Conservation (phyloP, 2,797 vertebrate genomes). For the Mus minutoides region DNA sequence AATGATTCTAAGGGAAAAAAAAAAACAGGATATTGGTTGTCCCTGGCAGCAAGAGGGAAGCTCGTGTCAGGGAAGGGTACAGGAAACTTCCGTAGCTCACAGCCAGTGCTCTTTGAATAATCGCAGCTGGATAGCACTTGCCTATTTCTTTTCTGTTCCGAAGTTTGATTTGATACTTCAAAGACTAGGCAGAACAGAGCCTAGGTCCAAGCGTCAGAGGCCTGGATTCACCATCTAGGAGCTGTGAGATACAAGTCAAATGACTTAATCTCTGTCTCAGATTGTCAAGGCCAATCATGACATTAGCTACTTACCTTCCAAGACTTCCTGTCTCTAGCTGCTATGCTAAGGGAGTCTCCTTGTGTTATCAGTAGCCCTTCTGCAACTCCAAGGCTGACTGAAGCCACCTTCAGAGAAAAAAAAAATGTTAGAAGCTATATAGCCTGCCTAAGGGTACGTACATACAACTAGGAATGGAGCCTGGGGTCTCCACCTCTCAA, state of each 20-base stretch:
- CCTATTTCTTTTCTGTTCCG: not conserved
- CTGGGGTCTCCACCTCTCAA: not conserved
- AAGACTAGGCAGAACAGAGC: conserved; percentile 16
- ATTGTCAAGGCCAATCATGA: not conserved
- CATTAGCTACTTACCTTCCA: not conserved
- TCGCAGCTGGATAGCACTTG: not conserved
- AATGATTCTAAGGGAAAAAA: conserved; percentile 35
- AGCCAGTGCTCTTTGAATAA: conserved; percentile 35
- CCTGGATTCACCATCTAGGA: not conserved
- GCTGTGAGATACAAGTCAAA: not conserved
- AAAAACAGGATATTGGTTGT: conserved; percentile 46
- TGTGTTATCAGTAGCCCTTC: not conserved
- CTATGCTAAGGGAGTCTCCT: not conserved
- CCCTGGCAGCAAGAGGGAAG: not conserved
- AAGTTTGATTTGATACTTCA: conserved; percentile 21
- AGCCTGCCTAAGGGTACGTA: not conserved
- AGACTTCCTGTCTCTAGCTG: not conserved
- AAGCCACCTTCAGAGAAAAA: not conserved
- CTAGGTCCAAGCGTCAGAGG: not conserved
- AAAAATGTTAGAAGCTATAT: not conserved
- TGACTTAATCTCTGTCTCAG: conserved; percentile 31
- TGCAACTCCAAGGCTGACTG: not conserved
- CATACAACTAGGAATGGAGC: too few species aligned
- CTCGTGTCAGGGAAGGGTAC: not conserved
- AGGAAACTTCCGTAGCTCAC: not conserved